Base-by-base conservation (phyloP, 53 echinoderm and acorn worm species). In the Echinarachnius parma region DNA sequence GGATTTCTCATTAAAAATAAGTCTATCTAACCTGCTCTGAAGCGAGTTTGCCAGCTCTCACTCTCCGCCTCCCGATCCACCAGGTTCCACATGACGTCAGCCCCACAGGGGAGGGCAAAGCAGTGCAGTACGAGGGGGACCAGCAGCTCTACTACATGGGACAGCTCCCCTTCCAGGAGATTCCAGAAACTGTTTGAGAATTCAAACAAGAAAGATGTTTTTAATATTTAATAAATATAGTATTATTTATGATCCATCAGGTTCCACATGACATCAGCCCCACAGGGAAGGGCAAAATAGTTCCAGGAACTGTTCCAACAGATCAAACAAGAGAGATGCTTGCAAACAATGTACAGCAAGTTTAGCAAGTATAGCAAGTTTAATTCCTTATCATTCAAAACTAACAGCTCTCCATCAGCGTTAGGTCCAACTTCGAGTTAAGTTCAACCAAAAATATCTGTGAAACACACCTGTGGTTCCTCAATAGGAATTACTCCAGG, bases 11-110 rank as follows among this genome's bases (percentile, higher is more conserved):
- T n/a, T n/a, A n/a, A n/a, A 5, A n/a, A n/a, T n/a, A n/a, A n/a
- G n/a, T 34, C 19, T 21, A 14, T 8, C 81, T 83, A 46, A 94
- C 95, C 90, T 56, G 90, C 78, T 45, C 64, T 75, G 54, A 94
- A 94, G 45, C 95, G 71, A 36, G 86, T 87, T 77, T 94, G 90
- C 95, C 95, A 94, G 79, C 87, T 79, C 19, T 81, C 83, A 76
- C 79, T 90, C 29, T 83, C 81, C 48, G 90, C 78, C 46, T 94
- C 90, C 26, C 63, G 72, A 61, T 94, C 90, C 15, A 94, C 84
- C 33, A 90, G 65, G 34, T 81, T 84, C 93, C 95, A 94, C 80
- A 94, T 83, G 61, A 84, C 90, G 47, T 94, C 95, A 0, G 89
- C 83, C 21, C 89, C 95, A 42, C 66, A 74, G 34, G 90, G 83